These are phyloP conservation scores for Clarias batrachus DNA, from an alignment of 2,113 vertebrate genomes.

Conservation along the genomic window DNA sequence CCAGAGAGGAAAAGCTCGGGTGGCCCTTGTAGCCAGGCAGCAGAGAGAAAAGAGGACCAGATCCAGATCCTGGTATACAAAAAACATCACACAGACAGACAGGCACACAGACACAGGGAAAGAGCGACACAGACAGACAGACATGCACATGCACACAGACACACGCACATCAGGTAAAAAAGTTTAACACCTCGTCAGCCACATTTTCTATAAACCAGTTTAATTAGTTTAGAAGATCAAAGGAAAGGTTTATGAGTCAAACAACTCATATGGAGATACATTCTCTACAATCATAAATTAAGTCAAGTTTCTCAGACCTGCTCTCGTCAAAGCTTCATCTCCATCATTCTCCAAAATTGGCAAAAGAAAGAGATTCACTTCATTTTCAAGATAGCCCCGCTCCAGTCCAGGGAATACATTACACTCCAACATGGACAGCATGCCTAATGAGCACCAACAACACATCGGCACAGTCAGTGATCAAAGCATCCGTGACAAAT, in stretches of 20 bases:
- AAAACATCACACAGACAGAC: neutral
- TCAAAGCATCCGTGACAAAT: neutral
- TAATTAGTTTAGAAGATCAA: neutral
- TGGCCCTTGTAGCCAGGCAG: slow-evolving; percentile 86
- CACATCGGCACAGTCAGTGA: neutral
- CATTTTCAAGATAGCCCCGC: slow-evolving; percentile 77
- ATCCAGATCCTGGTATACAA: slow-evolving; percentile 61
- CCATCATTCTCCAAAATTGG: slow-evolving; percentile 80
- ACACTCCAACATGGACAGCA: slow-evolving; percentile 87
- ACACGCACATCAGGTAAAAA: neutral
- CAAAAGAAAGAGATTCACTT: slow-evolving; percentile 87
- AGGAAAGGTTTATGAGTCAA: neutral
- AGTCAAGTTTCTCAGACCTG: slow-evolving; percentile 65
- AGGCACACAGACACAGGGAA: neutral
- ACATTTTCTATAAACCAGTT: neutral
- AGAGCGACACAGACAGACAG: neutral
- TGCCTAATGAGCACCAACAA: slow-evolving; percentile 67
- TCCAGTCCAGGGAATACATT: slow-evolving; percentile 84
- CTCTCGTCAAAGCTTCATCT: slow-evolving; percentile 77
- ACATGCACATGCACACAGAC: neutral
- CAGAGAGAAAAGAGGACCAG: slow-evolving; percentile 81
- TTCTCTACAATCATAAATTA: neutral
- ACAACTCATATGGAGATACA: neutral
- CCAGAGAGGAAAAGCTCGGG: slow-evolving; percentile 81
- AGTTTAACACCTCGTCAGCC: neutral